Evolutionary conservation across 2,888 invertebrate species (phyloP).

Genomic region (Sinohyriopsis cumingii): DNA sequence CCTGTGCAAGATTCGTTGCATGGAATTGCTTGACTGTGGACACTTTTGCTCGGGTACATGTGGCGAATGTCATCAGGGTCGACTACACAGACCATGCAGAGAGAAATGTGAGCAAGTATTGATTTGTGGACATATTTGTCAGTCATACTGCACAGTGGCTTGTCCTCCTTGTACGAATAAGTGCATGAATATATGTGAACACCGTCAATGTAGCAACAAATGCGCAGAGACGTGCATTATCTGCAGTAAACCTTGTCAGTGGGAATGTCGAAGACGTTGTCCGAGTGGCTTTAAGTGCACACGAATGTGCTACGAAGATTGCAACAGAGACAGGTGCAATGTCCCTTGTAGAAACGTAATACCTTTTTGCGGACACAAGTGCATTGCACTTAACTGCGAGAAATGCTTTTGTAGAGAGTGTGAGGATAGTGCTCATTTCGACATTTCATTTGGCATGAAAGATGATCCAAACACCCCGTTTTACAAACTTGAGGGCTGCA

Average conservation of each 20-base stretch:
- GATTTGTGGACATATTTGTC: slow-evolving; percentile 73
- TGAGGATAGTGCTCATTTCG: slow-evolving; percentile 57
- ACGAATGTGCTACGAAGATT: slow-evolving; percentile 64
- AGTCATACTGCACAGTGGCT: slow-evolving; percentile 59
- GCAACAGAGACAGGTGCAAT: slow-evolving; percentile 57
- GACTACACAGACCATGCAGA: slow-evolving; percentile 22
- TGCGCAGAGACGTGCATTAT: slow-evolving; percentile 61
- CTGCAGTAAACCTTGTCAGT: slow-evolving; percentile 68
- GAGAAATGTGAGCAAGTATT: slow-evolving; percentile 70
- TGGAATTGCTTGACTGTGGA: slow-evolving; percentile 42
- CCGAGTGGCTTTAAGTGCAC: slow-evolving; percentile 40
- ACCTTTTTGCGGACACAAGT: slow-evolving; percentile 34
- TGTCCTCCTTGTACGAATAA: slow-evolving; percentile 69
- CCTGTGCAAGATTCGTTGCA: slow-evolving; percentile 50
- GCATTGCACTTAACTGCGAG: slow-evolving; percentile 84
- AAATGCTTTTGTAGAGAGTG: slow-evolving; percentile 79
- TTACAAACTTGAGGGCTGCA: slow-evolving; percentile 58
- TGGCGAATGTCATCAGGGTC: slow-evolving; percentile 14
- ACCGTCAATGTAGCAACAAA: slow-evolving; percentile 54
- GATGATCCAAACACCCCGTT: slow-evolving; percentile 75
- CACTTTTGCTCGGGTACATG: slow-evolving; percentile 25
- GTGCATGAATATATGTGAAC: slow-evolving; percentile 67
- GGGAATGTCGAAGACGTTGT: slow-evolving; percentile 55
- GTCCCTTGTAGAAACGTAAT: slow-evolving; percentile 27
- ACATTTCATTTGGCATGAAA: slow-evolving; percentile 72